Evolutionary conservation across 1,140 invertebrate genomes (phyloP), one percentile per base, ranked within the genome.

Genomic region (Atta texana): DNA sequence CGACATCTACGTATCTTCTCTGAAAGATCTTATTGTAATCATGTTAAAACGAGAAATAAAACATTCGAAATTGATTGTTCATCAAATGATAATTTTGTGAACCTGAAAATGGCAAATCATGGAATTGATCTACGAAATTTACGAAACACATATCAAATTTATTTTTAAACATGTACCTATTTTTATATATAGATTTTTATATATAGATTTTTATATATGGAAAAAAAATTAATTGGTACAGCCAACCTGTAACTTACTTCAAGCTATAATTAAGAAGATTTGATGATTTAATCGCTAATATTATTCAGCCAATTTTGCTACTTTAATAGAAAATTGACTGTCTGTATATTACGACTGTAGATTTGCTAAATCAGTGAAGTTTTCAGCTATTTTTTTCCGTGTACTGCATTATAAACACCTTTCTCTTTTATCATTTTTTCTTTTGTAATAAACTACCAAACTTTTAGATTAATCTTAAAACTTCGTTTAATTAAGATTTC

Each of bases 1-100:
- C 6, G 39, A 75, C 59, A 78, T 64, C 16, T 64, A 31, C 21
- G 21, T 63, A 77, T 77, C 24, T 64, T 63, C 21, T 31, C 39
- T 4, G 24, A 3, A 8, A 34, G 1, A 78, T n/a, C 21, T 81
- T 24, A 55, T 81, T 81, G 34, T 59, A 72, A 81, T 71, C 51
- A 39, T 44, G 31, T 34, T 28, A 57, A 72, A 81, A 81, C 12
- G 21, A 21, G 21, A 59, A 24, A 18, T 69, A 16, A 75, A 59
- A 34, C 12, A 5, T 59, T 59, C 6, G 6, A 31, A 10, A n/a
- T 59, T 59, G 24, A 59, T 57, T 10, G 3, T 59, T 3, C 31
- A 57, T 57, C n/a, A 74, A 74, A 74, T 34, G 4, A 28, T 55
- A 39, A 16, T 24, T 59, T 18, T 2, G 31, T 28, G 6, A 72